Evolutionary conservation across 1,140 invertebrate genomes (phyloP).

Genomic region (Drosophila bipectinata): DNA sequence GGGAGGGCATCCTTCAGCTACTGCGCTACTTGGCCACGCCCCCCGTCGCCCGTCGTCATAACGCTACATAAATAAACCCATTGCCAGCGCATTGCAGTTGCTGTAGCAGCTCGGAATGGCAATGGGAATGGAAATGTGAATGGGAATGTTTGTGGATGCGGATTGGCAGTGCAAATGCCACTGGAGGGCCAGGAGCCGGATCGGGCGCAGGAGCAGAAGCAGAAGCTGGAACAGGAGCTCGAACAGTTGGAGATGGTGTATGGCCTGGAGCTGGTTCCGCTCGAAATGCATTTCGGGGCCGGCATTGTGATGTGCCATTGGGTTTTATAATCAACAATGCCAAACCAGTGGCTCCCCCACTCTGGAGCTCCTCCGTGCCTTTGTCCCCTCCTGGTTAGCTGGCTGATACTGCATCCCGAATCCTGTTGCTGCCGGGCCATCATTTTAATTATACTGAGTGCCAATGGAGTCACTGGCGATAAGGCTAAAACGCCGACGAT

Average conservation of each 20-base stretch:
- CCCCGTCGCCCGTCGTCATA: slow-evolving; percentile 58
- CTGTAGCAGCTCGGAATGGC: slow-evolving; percentile 17
- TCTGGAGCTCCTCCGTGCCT: slow-evolving; percentile 18
- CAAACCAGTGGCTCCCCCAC: slow-evolving; percentile 57
- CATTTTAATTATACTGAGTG: slow-evolving; percentile 83
- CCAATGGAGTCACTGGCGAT: slow-evolving; percentile 81
- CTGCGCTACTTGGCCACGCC: slow-evolving; percentile 10
- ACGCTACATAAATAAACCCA: slow-evolving; percentile 80
- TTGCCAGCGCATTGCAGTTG: slow-evolving; percentile 71
- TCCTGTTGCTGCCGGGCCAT: slow-evolving; percentile 60
- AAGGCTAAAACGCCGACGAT: slow-evolving; percentile 71
- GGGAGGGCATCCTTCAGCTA: not conserved
- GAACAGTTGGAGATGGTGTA: slow-evolving; percentile 6
- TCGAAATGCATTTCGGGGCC: slow-evolving; percentile 58
- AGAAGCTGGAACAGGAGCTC: not conserved
- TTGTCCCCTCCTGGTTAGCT: slow-evolving; percentile 49
- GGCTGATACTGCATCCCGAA: slow-evolving; percentile 28
- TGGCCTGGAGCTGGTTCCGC: slow-evolving; percentile 51
- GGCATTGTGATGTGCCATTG: slow-evolving; percentile 70
- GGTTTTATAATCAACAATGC: slow-evolving; percentile 81
- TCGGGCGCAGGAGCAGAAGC: not conserved
- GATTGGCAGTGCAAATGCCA: slow-evolving; percentile 14
- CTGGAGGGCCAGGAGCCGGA: slow-evolving; percentile 2
- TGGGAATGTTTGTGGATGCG: slow-evolving; percentile 5
- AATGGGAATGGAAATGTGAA: slow-evolving; percentile 3